These are phyloP conservation scores for Amblyopsis hoosieri DNA, from an alignment of 2,797 vertebrate species.

Conservation along the genomic window DNA sequence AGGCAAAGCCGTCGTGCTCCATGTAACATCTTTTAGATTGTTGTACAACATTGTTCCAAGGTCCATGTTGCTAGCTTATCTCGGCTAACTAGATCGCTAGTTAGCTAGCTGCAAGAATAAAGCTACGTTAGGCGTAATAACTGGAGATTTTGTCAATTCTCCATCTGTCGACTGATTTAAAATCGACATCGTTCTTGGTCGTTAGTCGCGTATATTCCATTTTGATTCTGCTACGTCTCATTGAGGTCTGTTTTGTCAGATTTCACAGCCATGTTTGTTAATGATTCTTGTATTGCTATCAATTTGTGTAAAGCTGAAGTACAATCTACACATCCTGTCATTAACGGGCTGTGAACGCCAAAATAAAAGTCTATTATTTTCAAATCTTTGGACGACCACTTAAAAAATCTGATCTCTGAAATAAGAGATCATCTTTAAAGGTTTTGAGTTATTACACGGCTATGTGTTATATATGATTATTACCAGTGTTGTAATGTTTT, in stretches of 20 bases:
- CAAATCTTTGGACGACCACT: no score
- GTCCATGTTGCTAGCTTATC: constrained; percentile 84
- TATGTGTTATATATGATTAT: no score
- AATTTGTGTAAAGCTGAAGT: constrained; percentile 11
- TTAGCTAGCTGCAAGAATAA: constrained; percentile 51
- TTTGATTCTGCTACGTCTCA: constrained; percentile 30
- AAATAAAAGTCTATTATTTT: constrained; percentile 38
- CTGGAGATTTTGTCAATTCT: constrained; percentile 1
- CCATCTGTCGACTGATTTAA: constrained; percentile 22
- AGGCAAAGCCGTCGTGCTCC: constrained; percentile 89
- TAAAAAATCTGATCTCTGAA: no score
- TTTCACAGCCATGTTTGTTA: constrained; percentile 67
- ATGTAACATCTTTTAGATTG: constrained; percentile 92
- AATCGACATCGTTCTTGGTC: constrained; percentile 11
- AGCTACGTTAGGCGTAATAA: constrained; percentile 25
- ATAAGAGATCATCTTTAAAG: no score
- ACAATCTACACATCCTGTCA: neutral
- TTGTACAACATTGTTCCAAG: constrained; percentile 86
- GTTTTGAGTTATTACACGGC: no score
- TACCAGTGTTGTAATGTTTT: no score
- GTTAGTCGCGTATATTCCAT: constrained; percentile 20
- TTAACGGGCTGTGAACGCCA: neutral
- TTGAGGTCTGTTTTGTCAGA: constrained; percentile 24
- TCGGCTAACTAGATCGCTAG: constrained; percentile 54
- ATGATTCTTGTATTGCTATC: constrained; percentile 27